These are phyloP conservation scores for Antedon mediterranea DNA, from an alignment of 53 echinoderm and acorn worm genomes.

Conservation along the genomic window DNA sequence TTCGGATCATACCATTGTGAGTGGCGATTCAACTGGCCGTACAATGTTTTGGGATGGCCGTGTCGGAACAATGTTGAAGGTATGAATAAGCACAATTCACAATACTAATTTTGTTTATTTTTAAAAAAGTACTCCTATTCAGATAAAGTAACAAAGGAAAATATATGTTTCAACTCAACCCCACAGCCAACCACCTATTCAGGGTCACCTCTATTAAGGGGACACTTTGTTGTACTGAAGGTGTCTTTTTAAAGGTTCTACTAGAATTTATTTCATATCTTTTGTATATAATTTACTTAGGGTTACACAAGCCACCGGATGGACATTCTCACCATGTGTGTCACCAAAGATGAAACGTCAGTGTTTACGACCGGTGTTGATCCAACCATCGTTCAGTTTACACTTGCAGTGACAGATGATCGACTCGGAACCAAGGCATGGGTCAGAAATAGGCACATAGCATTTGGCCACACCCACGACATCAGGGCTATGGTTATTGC, in stretches of 20 bases:
- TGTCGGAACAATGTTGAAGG: constrained; percentile 60
- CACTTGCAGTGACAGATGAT: constrained; percentile 24
- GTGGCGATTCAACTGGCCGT: constrained; percentile 68
- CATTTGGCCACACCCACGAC: constrained; percentile 66
- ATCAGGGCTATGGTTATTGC: constrained; percentile 59
- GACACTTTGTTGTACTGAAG: no score
- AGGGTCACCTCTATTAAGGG: no score
- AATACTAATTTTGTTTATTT: no score
- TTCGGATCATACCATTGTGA: constrained; percentile 60
- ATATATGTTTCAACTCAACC: no score
- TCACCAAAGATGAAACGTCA: constrained; percentile 38
- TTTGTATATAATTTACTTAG: constrained; percentile 10
- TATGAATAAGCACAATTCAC: no score
- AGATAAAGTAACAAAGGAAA: no score
- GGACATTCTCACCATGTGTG: constrained; percentile 48
- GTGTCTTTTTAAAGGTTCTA: no score
- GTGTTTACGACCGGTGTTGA: constrained; percentile 65
- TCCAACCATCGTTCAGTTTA: constrained; percentile 48
- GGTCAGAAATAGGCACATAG: constrained; percentile 25
- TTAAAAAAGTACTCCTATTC: no score
- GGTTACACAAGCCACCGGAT: constrained; percentile 74
- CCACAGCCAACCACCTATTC: no score
- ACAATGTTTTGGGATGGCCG: constrained; percentile 83
- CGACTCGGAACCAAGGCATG: constrained; percentile 27
- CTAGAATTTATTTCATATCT: no score